Base-by-base conservation (phyloP, 2,888 invertebrate genomes). In the Antitype chi region DNA sequence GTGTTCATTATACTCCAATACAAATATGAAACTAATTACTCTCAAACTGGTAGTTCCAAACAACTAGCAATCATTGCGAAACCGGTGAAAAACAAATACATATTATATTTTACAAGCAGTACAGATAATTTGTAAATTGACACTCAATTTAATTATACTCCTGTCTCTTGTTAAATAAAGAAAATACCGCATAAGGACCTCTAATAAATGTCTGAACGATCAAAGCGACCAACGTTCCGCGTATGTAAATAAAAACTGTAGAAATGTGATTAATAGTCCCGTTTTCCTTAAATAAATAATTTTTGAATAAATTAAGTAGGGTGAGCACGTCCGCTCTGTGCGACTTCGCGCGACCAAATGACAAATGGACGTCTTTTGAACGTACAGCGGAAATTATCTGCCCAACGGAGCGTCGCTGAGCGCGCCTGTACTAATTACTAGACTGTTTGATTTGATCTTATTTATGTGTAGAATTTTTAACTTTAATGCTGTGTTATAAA, bases 201-300 rank as follows among this genome's bases (percentile, higher is more conserved):
- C 90, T 92, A 93, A 95, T 94, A 94, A 94, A 94, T 92, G 89
- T 93, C 91, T 90, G 92, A 92, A 91, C 92, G 94, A 96, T 95
- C 96, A 95, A 96, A 96, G 95, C 86, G 88, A 89, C 92, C 91
- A 92, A 91, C 92, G 93, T 93, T 93, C 94, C 92, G 90, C 92
- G 89, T 89, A 93, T 90, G 91, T 96, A 96, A 96, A 96, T 96
- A 96, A 96, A 96, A 96, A 94, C 94, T 93, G 93, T 93, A 93
- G 94, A 95, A 93, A 94, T 94, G 95, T 96, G 96, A 96, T 96
- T 96, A 96, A 96, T 96, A 93, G 95, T 93, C 94, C 90, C 93
- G 95, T 95, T 95, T 95, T 96, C 96, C 95, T 94, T 96, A 96
- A 95, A 96, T 96, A 96, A 96, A 96, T 96, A 96, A 95, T 96